Evolutionary conservation across 1,140 invertebrate genomes (phyloP).

Genomic region (Ctenoplectra terminalis): DNA sequence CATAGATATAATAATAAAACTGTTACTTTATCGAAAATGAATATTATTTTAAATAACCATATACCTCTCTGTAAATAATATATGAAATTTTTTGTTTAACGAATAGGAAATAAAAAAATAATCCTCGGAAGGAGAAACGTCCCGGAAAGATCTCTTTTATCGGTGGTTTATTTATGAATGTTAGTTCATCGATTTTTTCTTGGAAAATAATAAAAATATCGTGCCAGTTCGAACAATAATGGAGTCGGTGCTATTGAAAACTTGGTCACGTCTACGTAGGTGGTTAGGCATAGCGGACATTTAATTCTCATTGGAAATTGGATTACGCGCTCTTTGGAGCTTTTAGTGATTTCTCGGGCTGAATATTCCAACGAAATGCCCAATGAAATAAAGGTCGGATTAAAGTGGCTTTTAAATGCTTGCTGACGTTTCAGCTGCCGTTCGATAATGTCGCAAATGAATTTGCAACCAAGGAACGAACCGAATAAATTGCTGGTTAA

Average conservation of each 20-base stretch:
- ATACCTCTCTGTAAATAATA: too few species aligned
- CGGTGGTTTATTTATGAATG: too few species aligned
- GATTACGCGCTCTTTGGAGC: slow-evolving; percentile 37
- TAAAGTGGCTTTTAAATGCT: slow-evolving; percentile 35
- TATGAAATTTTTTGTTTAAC: too few species aligned
- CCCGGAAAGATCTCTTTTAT: too few species aligned
- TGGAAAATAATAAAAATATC: too few species aligned
- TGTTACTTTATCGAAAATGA: too few species aligned
- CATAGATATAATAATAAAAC: too few species aligned
- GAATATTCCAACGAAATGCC: slow-evolving; percentile 1
- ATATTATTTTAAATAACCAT: too few species aligned
- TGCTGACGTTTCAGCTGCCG: slow-evolving; percentile 7
- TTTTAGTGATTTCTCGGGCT: slow-evolving; percentile 6
- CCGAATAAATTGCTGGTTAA: not conserved
- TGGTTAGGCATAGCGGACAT: not conserved
- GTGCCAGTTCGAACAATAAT: not conserved
- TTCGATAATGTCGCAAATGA: slow-evolving; percentile 23
- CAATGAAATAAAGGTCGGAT: slow-evolving; percentile 28
- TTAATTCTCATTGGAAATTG: slow-evolving; percentile 22
- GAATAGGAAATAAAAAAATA: too few species aligned
- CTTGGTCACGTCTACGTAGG: slow-evolving; percentile 2
- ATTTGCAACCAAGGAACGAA: not conserved
- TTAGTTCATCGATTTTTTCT: too few species aligned
- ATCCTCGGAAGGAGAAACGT: too few species aligned
- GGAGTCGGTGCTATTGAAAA: not conserved